Conservation (phyloP, 2,113 vertebrate species). For the Rhinogobius similis region DNA sequence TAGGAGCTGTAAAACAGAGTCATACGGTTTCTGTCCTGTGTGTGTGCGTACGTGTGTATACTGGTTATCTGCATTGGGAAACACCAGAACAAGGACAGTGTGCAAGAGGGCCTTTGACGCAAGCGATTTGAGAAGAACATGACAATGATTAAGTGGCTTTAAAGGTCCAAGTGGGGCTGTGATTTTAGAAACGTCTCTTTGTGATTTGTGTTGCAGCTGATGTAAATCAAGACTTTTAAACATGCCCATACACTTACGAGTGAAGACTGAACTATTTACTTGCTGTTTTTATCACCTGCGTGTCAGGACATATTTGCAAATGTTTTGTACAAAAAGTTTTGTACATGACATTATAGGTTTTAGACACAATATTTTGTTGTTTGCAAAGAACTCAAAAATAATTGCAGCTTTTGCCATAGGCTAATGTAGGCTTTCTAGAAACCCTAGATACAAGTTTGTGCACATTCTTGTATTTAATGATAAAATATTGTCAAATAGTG, state of each 20-base stretch:
- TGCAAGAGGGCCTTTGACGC: constrained; percentile 62
- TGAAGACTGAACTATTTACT: no score
- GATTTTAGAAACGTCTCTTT: not conserved
- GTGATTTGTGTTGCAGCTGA: not conserved
- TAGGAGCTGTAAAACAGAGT: constrained; percentile 56
- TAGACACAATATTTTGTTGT: not conserved
- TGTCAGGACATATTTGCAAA: not conserved
- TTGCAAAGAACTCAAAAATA: not conserved
- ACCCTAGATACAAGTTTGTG: not conserved
- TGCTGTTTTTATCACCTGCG: not conserved
- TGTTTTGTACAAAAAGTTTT: not conserved
- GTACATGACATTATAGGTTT: not conserved
- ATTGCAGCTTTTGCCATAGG: not conserved
- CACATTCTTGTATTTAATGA: not conserved
- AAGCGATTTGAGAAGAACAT: constrained; percentile 41
- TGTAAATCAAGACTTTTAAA: no score
- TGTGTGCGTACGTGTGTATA: constrained; percentile 3
- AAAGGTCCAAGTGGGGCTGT: not conserved
- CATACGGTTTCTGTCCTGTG: constrained; percentile 21
- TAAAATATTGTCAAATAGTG: not conserved
- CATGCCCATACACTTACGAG: no score
- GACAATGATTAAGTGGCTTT: constrained; percentile 36
- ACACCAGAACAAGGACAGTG: constrained; percentile 58
- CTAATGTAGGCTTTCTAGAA: no score
- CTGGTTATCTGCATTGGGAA: constrained; percentile 61